Percentiles rank a stretch among this genome's conserved stretches.
Conservation (phyloP, 2,888 invertebrate species). For the Chaetogeoica ovagalla region DNA sequence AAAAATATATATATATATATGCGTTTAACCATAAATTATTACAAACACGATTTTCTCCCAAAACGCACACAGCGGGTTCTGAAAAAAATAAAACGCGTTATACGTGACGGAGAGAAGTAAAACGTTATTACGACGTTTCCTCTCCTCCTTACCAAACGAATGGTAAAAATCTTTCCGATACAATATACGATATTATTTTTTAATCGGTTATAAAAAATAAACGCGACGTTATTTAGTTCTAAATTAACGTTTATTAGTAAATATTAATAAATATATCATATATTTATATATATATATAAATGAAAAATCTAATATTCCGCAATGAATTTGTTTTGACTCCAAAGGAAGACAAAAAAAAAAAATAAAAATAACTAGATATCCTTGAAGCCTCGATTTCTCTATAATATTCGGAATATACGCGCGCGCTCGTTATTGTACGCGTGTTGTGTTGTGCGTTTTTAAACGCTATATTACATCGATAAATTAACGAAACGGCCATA, state of each 20-base stretch:
- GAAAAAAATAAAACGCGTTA: not conserved
- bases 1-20: too few relatives aligned
- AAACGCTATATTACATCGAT: too few relatives aligned
- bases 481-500: too few relatives aligned
- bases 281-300: not conserved
- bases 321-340: slow-evolving; percentile 9
- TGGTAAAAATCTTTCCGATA: too few relatives aligned
- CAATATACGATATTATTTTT: too few relatives aligned
- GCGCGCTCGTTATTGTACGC: not conserved
- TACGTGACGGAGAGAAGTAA: not conserved
- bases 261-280: too few relatives aligned
- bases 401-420: slow-evolving; percentile 11
- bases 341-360: not conserved
- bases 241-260: not conserved
- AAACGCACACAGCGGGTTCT: slow-evolving; percentile 22
- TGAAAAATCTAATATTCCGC: not conserved
- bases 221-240: not conserved
- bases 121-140: too few relatives aligned
- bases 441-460: too few relatives aligned
- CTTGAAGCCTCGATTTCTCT: slow-evolving; percentile 28
- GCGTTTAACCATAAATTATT: slow-evolving; percentile 14
- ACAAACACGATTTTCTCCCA: slow-evolving; percentile 14
- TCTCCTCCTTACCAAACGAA: too few relatives aligned
- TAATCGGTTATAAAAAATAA: not conserved
- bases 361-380: slow-evolving; percentile 23